Evolutionary conservation across 2,888 invertebrate genomes (phyloP), one percentile per base, ranked within the genome.

Genomic region (Tenthredo mesomela): DNA sequence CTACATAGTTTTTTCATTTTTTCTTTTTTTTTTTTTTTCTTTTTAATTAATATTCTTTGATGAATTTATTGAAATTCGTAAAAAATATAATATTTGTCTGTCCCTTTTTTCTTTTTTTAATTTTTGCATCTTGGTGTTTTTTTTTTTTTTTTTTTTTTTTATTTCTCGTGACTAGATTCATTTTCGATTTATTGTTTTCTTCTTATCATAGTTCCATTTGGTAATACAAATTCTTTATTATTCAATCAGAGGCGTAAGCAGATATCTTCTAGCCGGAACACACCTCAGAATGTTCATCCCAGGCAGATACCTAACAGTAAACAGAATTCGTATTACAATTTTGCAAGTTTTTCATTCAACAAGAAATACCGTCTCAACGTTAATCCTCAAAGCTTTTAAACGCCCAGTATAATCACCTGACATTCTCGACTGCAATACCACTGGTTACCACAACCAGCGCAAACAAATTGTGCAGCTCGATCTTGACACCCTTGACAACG

Each of bases 401-500:
- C 77, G 77, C 29, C 29, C n/a, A 18, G 43, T 61, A 82, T 77
- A 40, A 61, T 54, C 93, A 98, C 98, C 96, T 98, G 98, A 93
- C 98, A 98, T 88, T 97, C 97, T 84, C 97, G 95, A 91, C 97
- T 98, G 95, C 98, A 98, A 93, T 98, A 98, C 98, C 98, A 98
- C 94, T 98, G 98, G 94, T 97, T 97, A 88, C 97, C 97, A 93
- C 98, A 98, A 80, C 97, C 97, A 71, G 97, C 97, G 93, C 98
- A 98, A 70, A 97, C 97, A 92, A 97, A 98, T 94, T 97, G 97
- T 86, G 98, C 97, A 89, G 96, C 95, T 87, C 96, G 95, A 85
- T 96, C 95, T 88, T 97, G 95, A 93, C 98, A 98, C 88, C 98
- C 97, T 95, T 98, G 98, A 93, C 98, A 98, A 88, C 96, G 95